phyloP scores from a whole-genome alignment of 2,888 invertebrate genomes.

The Cenopis cana region DNA sequence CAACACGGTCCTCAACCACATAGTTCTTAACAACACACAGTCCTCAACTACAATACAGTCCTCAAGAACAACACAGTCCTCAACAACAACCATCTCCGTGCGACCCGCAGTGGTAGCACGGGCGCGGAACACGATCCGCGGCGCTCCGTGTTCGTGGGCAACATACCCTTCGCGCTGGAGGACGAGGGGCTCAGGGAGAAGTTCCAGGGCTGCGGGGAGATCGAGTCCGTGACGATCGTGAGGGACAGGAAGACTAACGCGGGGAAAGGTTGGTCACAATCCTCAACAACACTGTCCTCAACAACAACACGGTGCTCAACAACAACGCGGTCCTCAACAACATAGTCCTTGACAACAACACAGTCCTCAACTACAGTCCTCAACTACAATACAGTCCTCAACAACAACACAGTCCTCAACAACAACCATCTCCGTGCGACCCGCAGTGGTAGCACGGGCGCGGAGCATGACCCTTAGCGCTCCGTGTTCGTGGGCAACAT shows the following conservation, averaged over 20 bases:
- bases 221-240: conserved; percentile 88
- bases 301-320: no score
- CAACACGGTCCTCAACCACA: no score
- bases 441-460: conserved; percentile 76
- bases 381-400: no score
- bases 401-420: no score
- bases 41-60: no score
- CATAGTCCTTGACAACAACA: no score
- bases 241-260: conserved; percentile 88
- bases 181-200: conserved; percentile 88
- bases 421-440: conserved; percentile 73
- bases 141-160: conserved; percentile 90
- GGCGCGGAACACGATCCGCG: conserved; percentile 82
- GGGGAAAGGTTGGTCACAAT: conserved; percentile 83
- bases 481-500: conserved; percentile 92
- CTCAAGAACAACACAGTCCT: no score
- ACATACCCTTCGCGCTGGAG: conserved; percentile 88
- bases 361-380: no score
- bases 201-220: conserved; percentile 90
- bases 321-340: no score
- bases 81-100: conserved; percentile 84
- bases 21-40: no score
- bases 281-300: no score
- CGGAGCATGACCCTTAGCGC: conserved; percentile 83
- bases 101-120: conserved; percentile 83